Base-by-base conservation (phyloP, 2,113 vertebrate genomes). In the Miniopterus natalensis region DNA sequence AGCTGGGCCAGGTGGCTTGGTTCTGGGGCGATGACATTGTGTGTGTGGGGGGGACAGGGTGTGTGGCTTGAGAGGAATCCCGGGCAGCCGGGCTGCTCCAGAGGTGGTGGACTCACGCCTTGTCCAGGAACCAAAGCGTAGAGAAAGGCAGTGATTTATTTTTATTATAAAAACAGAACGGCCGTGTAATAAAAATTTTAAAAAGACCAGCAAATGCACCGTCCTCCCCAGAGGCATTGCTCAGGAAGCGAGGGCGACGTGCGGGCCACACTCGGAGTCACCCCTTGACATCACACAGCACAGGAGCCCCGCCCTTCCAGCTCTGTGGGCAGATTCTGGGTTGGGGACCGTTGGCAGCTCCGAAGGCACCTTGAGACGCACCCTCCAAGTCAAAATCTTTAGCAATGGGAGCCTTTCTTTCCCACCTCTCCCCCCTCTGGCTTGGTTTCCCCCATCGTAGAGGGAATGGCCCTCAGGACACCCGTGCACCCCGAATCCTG, bases 261-360 rank as follows among this genome's bases (percentile, higher is more conserved):
- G 42, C 18, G 1, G 1, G 20, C 0, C 3, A 88, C 59, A 18
- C 25, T 74, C 0, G 0, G 12, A 4, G 29, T 47, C n/a, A 74
- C n/a, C 25, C 20, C 14, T 10, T 1, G 4, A 3, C 15, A 0
- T 25, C 8, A 21, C n/a, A 15, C 11, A 25, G 1, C 1, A 3
- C 23, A 18, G 31, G 65, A 66, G 14, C 31, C 31, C 31, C 1
- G 8, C 66, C n/a, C n/a, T 68, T 68, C 65, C 17, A 51, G 73
- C 73, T 31, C 1, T 17, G 17, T 36, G 42, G 49, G 23, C 3
- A 6, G 3, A 17, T 57, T 59, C 79, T 36, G 51, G 21, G 17
- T 31, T 42, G 8, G n/a, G n/a, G 29, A 49, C 5, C 8, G 13
- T 5, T 0, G 40, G n/a, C 9, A 85, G 66, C 2, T 17, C 5